A percentile compares a stretch with the other conserved stretches of the same genome.
These are phyloP conservation scores for Clivina fossor DNA, from an alignment of 2,888 invertebrate species.

Conservation along the genomic window DNA sequence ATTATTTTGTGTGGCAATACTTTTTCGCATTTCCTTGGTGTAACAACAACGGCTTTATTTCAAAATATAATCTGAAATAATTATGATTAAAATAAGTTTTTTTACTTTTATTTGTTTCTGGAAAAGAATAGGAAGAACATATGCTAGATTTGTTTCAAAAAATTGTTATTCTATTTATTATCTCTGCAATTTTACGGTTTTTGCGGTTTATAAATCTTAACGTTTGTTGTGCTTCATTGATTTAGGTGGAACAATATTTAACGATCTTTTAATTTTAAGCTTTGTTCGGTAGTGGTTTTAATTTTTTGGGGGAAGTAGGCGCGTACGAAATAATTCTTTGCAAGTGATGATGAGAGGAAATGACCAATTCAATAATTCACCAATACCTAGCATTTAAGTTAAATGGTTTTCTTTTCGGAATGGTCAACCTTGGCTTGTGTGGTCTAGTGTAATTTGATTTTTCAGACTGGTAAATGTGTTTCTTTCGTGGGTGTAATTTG, in stretches of 20 bases:
- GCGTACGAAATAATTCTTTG: conserved; percentile 15
- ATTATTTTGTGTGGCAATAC: too few relatives aligned
- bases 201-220: conserved; percentile 15
- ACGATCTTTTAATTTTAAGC: conserved; percentile 23
- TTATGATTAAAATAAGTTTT: neutral
- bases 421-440: conserved; percentile 12
- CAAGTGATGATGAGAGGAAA: conserved; percentile 20
- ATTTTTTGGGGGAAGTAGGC: conserved; percentile 5
- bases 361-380: conserved; percentile 12
- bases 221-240: conserved; percentile 3
- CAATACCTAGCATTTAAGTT: conserved; percentile 22
- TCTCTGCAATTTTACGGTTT: conserved; percentile 7
- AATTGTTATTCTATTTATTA: too few relatives aligned
- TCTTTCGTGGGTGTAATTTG: too few relatives aligned
- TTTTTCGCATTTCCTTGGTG: too few relatives aligned
- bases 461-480: too few relatives aligned
- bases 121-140: neutral
- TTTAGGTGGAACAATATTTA: conserved; percentile 9
- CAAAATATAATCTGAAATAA: too few relatives aligned
- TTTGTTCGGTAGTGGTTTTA: too few relatives aligned
- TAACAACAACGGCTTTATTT: too few relatives aligned
- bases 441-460: too few relatives aligned
- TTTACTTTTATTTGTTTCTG: neutral
- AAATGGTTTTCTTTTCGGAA: neutral
- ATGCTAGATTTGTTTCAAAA: neutral